Conservation (phyloP, 2,797 vertebrate genomes). For the Prionace glauca region DNA sequence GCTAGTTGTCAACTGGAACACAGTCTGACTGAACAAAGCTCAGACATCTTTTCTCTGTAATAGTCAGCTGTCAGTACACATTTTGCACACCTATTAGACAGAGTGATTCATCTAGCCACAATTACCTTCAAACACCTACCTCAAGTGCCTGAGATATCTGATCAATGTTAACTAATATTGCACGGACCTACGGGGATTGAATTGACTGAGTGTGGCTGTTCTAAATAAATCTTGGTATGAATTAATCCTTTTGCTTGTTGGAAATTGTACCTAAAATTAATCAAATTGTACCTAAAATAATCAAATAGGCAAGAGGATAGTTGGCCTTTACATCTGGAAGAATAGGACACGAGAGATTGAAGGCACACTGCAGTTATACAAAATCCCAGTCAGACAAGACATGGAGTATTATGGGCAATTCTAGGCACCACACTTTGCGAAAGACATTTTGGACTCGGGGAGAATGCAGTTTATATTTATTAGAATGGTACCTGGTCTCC, state of each 20-base stretch:
- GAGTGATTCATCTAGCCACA: background rate
- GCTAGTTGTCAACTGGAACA: background rate
- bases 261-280: background rate
- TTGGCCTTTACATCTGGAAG: too few relatives aligned
- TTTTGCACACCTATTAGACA: background rate
- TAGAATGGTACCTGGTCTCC: too few relatives aligned
- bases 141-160: background rate
- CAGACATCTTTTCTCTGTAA: background rate
- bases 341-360: too few relatives aligned
- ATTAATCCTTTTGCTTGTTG: background rate
- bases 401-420: too few relatives aligned
- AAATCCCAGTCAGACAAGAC: too few relatives aligned
- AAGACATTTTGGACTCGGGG: too few relatives aligned
- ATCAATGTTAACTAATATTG: background rate
- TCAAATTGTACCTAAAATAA: background rate
- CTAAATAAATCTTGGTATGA: background rate
- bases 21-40: background rate
- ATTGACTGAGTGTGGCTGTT: background rate
- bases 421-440: too few relatives aligned
- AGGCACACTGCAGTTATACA: too few relatives aligned
- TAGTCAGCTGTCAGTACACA: background rate
- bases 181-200: background rate
- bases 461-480: too few relatives aligned
- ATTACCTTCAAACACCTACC: background rate
- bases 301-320: background rate